phyloP scores from a whole-genome alignment of 2,113 vertebrate species.

The Ceuthmochares aereus region DNA sequence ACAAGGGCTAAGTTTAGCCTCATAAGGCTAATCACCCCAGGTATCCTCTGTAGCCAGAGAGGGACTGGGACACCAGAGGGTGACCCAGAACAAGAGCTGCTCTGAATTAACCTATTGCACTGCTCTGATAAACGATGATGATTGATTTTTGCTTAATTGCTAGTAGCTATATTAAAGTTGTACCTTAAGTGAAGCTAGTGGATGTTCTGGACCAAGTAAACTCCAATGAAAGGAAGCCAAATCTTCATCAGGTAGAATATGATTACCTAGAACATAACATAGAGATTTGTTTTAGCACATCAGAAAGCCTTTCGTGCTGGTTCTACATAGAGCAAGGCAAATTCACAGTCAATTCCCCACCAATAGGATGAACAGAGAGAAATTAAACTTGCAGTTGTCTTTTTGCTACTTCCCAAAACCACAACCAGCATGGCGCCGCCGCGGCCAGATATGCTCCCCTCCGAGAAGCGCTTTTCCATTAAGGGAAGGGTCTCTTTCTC shows the following conservation, averaged over 20 bases:
- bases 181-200: constrained; percentile 96
- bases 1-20: constrained; percentile 3
- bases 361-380: background rate
- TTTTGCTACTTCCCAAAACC: background rate
- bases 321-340: background rate
- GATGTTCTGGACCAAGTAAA: constrained; percentile 96
- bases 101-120: background rate
- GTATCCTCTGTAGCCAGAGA: background rate
- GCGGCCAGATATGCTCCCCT: background rate
- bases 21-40: background rate
- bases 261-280: constrained; percentile 87
- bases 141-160: constrained; percentile 3
- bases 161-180: background rate
- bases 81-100: background rate
- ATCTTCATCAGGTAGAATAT: constrained; percentile 98
- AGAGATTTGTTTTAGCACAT: constrained; percentile 21
- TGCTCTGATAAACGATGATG: background rate
- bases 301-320: background rate
- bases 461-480: background rate
- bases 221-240: constrained; percentile 98
- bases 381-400: background rate
- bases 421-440: background rate
- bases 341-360: background rate
- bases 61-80: background rate
- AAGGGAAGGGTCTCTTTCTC: too few relatives aligned